Conservation (phyloP, 2,888 invertebrate genomes). For the Melanotus villosus region DNA sequence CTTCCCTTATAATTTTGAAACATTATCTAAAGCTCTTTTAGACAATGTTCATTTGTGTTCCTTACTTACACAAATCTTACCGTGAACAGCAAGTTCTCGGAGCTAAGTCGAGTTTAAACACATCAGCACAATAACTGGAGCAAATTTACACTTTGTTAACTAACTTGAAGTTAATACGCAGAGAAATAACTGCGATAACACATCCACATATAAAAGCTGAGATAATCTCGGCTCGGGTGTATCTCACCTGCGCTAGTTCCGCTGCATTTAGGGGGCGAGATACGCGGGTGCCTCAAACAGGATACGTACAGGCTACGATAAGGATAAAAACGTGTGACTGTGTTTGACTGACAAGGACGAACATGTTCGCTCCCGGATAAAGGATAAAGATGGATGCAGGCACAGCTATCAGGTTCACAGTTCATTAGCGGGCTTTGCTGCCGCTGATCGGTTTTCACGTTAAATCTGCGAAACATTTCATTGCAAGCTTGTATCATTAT, state of each 20-base stretch:
- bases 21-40: background rate
- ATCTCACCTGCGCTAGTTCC: conserved; percentile 47
- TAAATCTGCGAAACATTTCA: conserved; percentile 54
- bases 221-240: conserved; percentile 40
- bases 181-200: conserved; percentile 43
- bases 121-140: conserved; percentile 37
- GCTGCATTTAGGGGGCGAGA: conserved; percentile 42
- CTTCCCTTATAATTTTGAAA: too few species aligned
- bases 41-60: conserved; percentile 19
- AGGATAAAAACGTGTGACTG: conserved; percentile 42
- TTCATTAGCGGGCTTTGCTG: conserved; percentile 64
- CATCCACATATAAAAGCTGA: conserved; percentile 40
- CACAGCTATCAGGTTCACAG: conserved; percentile 64
- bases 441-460: conserved; percentile 59
- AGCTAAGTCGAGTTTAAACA: conserved; percentile 39
- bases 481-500: conserved; percentile 52
- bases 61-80: conserved; percentile 34
- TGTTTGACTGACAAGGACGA: conserved; percentile 35
- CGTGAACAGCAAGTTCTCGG: conserved; percentile 28
- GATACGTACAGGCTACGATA: conserved; percentile 43
- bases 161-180: conserved; percentile 46
- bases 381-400: conserved; percentile 52
- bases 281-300: conserved; percentile 37
- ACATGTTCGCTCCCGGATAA: conserved; percentile 41
- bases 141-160: conserved; percentile 46